Base-by-base conservation (phyloP, 2,797 vertebrate species). In the Sebastes glaucus region DNA sequence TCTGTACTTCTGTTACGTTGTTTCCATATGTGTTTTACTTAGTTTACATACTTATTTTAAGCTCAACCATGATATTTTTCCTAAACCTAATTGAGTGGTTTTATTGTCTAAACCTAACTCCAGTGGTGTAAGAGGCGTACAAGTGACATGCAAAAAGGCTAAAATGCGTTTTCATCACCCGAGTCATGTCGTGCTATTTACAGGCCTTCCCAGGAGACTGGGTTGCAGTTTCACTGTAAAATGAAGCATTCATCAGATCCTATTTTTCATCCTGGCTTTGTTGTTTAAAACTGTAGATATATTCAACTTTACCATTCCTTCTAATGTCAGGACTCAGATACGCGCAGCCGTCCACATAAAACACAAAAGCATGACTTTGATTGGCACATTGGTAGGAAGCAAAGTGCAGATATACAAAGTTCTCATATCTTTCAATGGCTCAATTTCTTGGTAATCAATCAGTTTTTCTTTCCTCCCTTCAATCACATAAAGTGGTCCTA, bases 401-500 rank as follows among this genome's bases (percentile, higher is more conserved):
- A 85, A 83, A 85, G 84, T 78, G 81, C 78, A 81, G 56, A 89
- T 71, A 56, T 68, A 62, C 62, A 73, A 69, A 71, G 75, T 84
- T 83, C 81, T 87, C 46, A 68, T 75, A 77, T 87, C 65, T 78
- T 84, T 89, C 78, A 80, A 73, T 53, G 78, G 77, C 81, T 83
- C 71, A 75, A 33, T 84, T 82, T 64, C 46, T 80, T 62, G 23
- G 53, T 84, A 92, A 85, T 62, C 78, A 67, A 88, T 88, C 78
- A 83, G 53, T 82, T 82, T 88, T 90, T 78, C 77, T 85, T 83
- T 82, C 76, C 81, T 82, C 77, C 73, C 74, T 87, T 88, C 91
- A 93, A 88, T 94, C 89, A 90, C 85, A 84, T 78, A 90, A 94
- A 95, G 85, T 90, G 82, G 71, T 83, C 59, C 90, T 89, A 85